These are phyloP conservation scores for Rhizoglyphus robini DNA, from an alignment of 1,140 invertebrate genomes.

Conservation along the genomic window DNA sequence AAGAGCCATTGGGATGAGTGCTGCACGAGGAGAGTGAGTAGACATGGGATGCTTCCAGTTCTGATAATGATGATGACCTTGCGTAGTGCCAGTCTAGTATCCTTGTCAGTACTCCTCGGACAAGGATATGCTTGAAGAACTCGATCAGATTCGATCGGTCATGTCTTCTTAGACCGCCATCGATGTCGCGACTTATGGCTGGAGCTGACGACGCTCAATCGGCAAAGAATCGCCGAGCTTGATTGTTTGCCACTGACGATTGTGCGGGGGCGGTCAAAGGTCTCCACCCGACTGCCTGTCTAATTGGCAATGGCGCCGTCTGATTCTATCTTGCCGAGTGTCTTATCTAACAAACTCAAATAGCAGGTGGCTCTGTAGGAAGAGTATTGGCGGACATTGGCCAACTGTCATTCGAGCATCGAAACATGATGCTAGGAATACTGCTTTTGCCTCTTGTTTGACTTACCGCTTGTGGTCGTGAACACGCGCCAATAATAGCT, in stretches of 20 bases:
- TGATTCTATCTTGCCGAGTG: background rate
- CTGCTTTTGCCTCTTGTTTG: background rate
- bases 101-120: too few relatives aligned
- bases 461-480: background rate
- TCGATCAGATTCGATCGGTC: background rate
- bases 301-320: background rate
- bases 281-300: background rate
- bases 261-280: background rate
- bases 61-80: background rate
- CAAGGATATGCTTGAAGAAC: background rate
- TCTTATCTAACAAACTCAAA: too few relatives aligned
- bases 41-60: background rate
- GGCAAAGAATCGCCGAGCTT: too few relatives aligned
- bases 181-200: too few relatives aligned
- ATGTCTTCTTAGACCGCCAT: too few relatives aligned
- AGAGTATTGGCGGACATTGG: too few relatives aligned
- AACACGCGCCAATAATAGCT: background rate
- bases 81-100: too few relatives aligned
- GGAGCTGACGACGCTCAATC: too few relatives aligned
- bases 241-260: too few relatives aligned
- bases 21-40: background rate
- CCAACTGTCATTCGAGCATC: background rate
- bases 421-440: background rate
- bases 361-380: too few relatives aligned
- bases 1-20: background rate